These are phyloP conservation scores for Drosophila nigrodunni DNA, from an alignment of 1,140 invertebrate species.

Conservation along the genomic window DNA sequence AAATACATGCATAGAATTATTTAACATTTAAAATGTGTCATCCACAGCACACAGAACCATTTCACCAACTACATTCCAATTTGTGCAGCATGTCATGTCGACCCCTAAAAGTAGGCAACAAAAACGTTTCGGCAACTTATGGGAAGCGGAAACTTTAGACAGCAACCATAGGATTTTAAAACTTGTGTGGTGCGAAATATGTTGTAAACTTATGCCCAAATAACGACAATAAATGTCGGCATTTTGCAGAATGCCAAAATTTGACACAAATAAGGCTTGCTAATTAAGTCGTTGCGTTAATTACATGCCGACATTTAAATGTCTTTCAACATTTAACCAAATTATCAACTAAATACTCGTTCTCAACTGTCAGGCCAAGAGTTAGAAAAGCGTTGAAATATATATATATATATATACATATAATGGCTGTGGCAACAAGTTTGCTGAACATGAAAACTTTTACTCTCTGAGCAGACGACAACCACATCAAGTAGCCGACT, in stretches of 20 bases:
- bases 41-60: not conserved
- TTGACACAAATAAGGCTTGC: not conserved
- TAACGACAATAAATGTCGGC: constrained; percentile 8
- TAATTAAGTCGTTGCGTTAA: constrained; percentile 16
- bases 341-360: constrained; percentile 6
- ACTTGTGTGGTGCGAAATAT: constrained; percentile 8
- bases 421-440: not conserved
- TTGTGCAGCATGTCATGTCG: not conserved
- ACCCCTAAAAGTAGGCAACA: not conserved
- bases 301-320: constrained; percentile 13
- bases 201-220: not conserved
- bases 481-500: constrained; percentile 9
- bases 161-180: not conserved
- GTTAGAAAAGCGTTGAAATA: not conserved
- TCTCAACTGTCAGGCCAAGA: not conserved
- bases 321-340: constrained; percentile 14
- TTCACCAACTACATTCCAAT: not conserved
- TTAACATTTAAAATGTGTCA: too few relatives aligned
- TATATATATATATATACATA: not conserved
- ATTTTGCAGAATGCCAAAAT: constrained; percentile 1
- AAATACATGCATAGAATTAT: too few relatives aligned
- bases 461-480: constrained; percentile 1
- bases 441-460: constrained; percentile 14
- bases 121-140: not conserved
- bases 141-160: not conserved